Base-by-base conservation (phyloP, 2,113 vertebrate species). In the Macquaria australasica region DNA sequence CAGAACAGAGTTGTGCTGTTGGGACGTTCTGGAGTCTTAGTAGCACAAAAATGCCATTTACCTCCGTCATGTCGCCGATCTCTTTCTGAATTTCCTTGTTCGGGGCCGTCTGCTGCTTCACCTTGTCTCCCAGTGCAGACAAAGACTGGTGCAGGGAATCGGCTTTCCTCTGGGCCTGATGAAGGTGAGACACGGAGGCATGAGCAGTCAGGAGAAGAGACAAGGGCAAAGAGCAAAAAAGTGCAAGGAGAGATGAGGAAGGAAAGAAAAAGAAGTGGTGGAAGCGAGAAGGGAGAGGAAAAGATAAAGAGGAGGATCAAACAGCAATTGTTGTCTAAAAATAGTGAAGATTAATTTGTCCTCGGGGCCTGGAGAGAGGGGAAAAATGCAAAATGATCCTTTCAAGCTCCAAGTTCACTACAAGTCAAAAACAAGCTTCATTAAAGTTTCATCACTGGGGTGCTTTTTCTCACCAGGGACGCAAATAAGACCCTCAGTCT, bases 41-140 rank as follows among this genome's bases (percentile, higher is more conserved):
- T 8, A 25, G 67, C 31, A 34, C 1, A 45, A 25, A 69, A 39
- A 18, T 2, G 20, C 1, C 1, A 21, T 93, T 84, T 92, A 99
- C 98, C 98, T 99, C 98, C 0, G 96, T 91, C 31, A 98, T 95
- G 81, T 99, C 98, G 0, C 97, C 93, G 2, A 99, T 98, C 80
- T 99, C 98, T 88, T 96, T 98, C 95, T 99, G 98, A 12, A 97
- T 81, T 0, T 99, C 98, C 94, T 99, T 99, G 95, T 97, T 99
- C 1, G 98, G 98, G 12, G 91, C 79, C 0, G 93, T 97, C 94
- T 99, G 98, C 62, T 96, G 92, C 84, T 97, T 98, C 83, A 99
- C 98, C 88, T 97, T 98, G 77, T 95, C 95, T 68, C 96, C 97
- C 86, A 98, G 87, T 3, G 88, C 83, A 51, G 92, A 90, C 37